Base-by-base conservation (phyloP, 2,797 vertebrate genomes). In the Brachyalestes nurse region DNA sequence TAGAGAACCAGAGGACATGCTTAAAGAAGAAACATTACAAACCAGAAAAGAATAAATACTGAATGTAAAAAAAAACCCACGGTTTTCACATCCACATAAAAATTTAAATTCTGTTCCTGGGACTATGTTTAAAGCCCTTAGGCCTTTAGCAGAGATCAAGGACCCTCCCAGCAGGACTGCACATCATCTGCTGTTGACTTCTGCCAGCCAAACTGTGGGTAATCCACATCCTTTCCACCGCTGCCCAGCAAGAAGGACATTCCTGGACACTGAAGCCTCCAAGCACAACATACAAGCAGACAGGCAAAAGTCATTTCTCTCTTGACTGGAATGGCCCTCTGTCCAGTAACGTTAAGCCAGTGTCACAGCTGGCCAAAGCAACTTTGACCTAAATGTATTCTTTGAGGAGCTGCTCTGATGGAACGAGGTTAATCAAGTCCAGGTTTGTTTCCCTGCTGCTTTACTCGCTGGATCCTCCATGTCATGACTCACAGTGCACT, bases 181-280 rank as follows among this genome's bases (percentile, higher is more conserved):
- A 69, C 77, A 0, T 70, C 42, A 77, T 75, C n/a, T 77, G 78
- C 47, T 53, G 82, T 62, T 79, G 6, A 25, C 10, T 78, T 81
- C 49, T 42, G 83, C 77, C 83, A 12, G 70, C 42, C 42, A 65
- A 19, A 72, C 60, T 49, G 80, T 79, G 71, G 80, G 77, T 77
- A 82, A 51, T 74, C 81, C 82, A 85, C 80, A 81, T 83, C 81
- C 82, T 87, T 89, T 88, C 84, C 87, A 88, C 88, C 87, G 60
- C 82, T 81, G 83, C 84, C 75, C 81, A 83, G 71, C 80, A 64
- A 16, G 47, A 53, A 77, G 66, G 21, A 47, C 9, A 67, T 16
- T 87, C 82, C 89, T 81, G 88, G 82, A 88, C 84, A 86, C 85
- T 82, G 84, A 85, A 82, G 80, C 81, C 85, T 86, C 83, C 83